Base-by-base conservation (phyloP, 2,113 vertebrate species). In the Percina caprodes region DNA sequence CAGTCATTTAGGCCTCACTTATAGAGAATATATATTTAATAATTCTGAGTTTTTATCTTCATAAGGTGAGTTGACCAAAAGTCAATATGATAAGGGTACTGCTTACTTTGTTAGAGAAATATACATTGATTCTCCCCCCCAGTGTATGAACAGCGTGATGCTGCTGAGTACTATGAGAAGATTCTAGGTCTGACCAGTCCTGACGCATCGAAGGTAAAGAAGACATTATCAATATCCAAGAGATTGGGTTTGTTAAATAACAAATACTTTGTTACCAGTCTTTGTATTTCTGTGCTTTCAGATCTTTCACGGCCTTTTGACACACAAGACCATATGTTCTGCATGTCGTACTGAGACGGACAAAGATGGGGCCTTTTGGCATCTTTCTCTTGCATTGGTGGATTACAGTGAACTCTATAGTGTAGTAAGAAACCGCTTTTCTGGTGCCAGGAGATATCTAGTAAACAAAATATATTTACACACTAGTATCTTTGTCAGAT, bases 101-200 rank as follows among this genome's bases (percentile, higher is more conserved):
- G 1, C 10, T 33, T 72, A 48, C 19, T 72, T 72, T 55, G n/a
- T 13, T 16, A 0, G 18, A 55, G 24, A 13, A 54, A 45, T 12
- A 5, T 14, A 55, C 5, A 3, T 3, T 58, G 7, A 48, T 73
- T 79, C 24, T 42, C n/a, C n/a, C 12, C 6, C 30, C 26, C 69
- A 83, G 81, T 83, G 16, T 14, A 0, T 51, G 78, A 90, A 56
- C 88, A 92, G 30, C 79, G 74, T 14, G 92, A 94, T 84, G 93
- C 91, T 42, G 91, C 89, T 1, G 92, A 94, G 65, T 94, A 88
- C 68, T 92, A 86, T 80, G 83, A 92, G 81, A 94, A 80, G 81
- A 92, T 90, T n/a, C 60, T 94, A 62, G 78, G 59, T 33, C 42
- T 68, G 71, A 62, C 72, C 24, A 79, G 70, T 33, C 18, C 23